Evolutionary conservation across 2,888 invertebrate genomes (phyloP).

Genomic region (Drosophila fulvimacula): DNA sequence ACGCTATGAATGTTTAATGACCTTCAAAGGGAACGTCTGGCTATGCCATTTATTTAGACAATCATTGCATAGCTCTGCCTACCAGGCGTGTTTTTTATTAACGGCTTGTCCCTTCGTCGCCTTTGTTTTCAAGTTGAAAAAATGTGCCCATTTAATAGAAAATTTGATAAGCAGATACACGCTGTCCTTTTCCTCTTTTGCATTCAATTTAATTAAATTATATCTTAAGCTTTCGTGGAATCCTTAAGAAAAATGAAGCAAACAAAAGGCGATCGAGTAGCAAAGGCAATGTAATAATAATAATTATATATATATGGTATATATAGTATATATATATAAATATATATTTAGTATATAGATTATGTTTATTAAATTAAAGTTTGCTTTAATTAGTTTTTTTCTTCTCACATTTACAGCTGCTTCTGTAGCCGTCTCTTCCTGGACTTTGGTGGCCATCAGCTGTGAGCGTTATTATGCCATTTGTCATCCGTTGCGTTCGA

Average conservation of each 20-base stretch:
- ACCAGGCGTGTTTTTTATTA: background rate
- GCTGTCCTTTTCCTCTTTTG: slow-evolving; percentile 4
- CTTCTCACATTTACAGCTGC: slow-evolving; percentile 86
- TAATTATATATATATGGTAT: background rate
- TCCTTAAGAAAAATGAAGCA: slow-evolving; percentile 11
- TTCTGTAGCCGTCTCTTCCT: slow-evolving; percentile 90
- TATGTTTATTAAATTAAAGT: too few relatives aligned
- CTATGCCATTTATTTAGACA: background rate
- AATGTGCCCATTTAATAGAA: slow-evolving; percentile 4
- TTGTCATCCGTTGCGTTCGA: slow-evolving; percentile 90
- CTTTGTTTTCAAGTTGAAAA: slow-evolving; percentile 5
- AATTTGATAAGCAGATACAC: slow-evolving; percentile 13
- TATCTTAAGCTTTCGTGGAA: slow-evolving; percentile 5
- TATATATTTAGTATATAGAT: too few relatives aligned
- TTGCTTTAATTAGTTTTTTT: background rate
- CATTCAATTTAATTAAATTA: slow-evolving; percentile 8
- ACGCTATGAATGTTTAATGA: background rate
- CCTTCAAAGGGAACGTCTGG: background rate
- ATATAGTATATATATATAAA: too few relatives aligned
- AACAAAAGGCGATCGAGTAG: slow-evolving; percentile 1
- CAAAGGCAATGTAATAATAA: background rate
- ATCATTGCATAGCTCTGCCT: background rate
- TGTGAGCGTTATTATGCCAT: slow-evolving; percentile 92
- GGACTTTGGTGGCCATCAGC: slow-evolving; percentile 92
- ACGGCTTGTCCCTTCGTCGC: background rate